phyloP scores from a whole-genome alignment of 2,797 vertebrate species.

The Gallinago solitaria region DNA sequence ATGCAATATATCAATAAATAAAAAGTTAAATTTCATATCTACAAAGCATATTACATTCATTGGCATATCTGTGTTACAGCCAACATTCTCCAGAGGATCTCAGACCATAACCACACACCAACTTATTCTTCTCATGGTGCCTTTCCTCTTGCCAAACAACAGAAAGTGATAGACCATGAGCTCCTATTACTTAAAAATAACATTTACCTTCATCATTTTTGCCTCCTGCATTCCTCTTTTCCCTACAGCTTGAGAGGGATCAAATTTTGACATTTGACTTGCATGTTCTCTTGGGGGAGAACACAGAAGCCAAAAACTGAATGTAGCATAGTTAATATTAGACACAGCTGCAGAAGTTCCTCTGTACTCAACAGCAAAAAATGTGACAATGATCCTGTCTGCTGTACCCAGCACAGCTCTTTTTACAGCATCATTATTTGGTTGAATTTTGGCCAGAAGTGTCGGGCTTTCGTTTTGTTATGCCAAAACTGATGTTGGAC shows the following conservation, averaged over 20 bases:
- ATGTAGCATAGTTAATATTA: not conserved
- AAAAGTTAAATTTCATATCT: accelerated
- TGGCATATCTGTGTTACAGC: not conserved
- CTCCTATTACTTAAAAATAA: not conserved
- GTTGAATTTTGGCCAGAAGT: not conserved
- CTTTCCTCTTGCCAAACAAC: not conserved
- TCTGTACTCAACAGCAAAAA: not conserved
- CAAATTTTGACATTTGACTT: not conserved
- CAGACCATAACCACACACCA: not conserved
- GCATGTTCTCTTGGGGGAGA: not conserved
- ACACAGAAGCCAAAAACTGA: not conserved
- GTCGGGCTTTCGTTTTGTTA: not conserved
- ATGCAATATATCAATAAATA: not conserved
- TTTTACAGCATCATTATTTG: not conserved
- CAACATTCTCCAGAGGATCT: not conserved
- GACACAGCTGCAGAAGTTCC: not conserved
- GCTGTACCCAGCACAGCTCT: not conserved
- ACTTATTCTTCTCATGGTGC: not conserved
- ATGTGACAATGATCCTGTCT: not conserved
- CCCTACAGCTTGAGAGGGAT: not conserved
- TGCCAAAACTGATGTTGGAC: not conserved
- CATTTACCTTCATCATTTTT: not conserved
- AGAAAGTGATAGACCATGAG: not conserved
- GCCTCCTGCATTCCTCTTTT: not conserved
- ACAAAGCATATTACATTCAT: not conserved